Base-by-base conservation (phyloP, 2,113 vertebrate genomes). In the Aspiorhynchus laticeps region DNA sequence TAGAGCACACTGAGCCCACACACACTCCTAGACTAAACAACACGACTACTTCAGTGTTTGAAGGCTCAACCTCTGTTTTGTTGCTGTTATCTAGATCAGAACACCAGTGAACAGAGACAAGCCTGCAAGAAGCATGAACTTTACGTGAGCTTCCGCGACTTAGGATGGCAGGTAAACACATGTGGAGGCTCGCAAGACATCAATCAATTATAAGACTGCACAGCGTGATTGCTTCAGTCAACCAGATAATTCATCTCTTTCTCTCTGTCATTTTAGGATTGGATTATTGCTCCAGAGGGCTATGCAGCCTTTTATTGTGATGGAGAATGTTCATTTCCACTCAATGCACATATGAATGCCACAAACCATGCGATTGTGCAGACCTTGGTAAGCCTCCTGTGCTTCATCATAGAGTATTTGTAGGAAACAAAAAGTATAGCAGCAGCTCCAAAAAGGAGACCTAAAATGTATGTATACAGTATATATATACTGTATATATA, bases 81-180 rank as follows among this genome's bases (percentile, higher is more conserved):
- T 85, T 79, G 67, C 75, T 43, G 88, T 86, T 84, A 90, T 92
- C 88, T 88, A 99, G 98, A 99, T 94, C 97, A 96, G 89, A 99
- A 98, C 91, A 97, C 96, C 82, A 99, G 98, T 1, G 98, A 99
- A 89, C 98, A 99, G 93, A 99, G 98, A 84, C 98, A 99, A 93
- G 98, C 98, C 74, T 99, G 98, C 90, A 99, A 98, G 94, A 99
- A 99, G 90, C 98, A 99, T 2, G 98, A 99, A 90, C 98, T 99
- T 36, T 99, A 99, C 0, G 98, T 99, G 91, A 99, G 98, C 87
- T 99, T 99, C 90, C 95, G 98, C 76, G 98, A 99, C 87, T 92
- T 99, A 84, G 98, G 98, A 86, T 99, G 98, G 98, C 98, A 99
- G 98, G 98, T 99, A 96, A 81, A 36, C 19, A 10, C 26, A 19